Evolutionary conservation across 2,888 invertebrate species (phyloP).

Genomic region (Drosophila stalkeri): DNA sequence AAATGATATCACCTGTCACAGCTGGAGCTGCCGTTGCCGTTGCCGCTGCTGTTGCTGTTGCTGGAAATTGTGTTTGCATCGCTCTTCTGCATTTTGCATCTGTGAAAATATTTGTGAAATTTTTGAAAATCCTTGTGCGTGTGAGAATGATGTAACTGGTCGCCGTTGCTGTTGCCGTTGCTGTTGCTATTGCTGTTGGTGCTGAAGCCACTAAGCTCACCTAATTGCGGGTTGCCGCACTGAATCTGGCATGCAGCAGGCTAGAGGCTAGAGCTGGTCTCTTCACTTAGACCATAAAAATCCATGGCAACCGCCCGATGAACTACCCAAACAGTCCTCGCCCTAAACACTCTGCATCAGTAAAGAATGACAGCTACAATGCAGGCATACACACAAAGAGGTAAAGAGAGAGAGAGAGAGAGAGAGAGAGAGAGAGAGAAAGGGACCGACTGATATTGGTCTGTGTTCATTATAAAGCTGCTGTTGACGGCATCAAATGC

Average conservation of each 20-base stretch:
- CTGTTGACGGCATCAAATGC: conserved; percentile 24
- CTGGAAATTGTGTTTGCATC: conserved; percentile 19
- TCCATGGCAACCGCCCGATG: conserved; percentile 9
- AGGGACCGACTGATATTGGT: not conserved
- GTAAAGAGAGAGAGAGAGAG: not conserved
- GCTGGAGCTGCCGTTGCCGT: not conserved
- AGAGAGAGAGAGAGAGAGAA: not conserved
- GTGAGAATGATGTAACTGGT: conserved; percentile 3
- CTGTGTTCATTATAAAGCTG: conserved; percentile 29
- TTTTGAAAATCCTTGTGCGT: conserved; percentile 11
- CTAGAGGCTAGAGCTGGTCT: not conserved
- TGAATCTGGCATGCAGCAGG: conserved; percentile 52
- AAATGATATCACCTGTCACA: conserved; percentile 11
- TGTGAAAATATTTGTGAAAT: conserved; percentile 11
- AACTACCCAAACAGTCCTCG: conserved; percentile 22
- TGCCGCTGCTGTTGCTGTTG: not conserved
- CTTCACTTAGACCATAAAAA: not conserved
- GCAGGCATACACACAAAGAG: conserved; percentile 4
- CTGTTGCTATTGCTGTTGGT: not conserved
- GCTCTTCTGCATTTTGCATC: conserved; percentile 4
- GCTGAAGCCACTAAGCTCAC: conserved; percentile 35
- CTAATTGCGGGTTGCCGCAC: conserved; percentile 62
- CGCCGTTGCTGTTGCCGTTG: not conserved
- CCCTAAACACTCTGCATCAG: conserved; percentile 31
- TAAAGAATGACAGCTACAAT: conserved; percentile 36